A percentile compares a stretch with the other conserved stretches of the same genome.
Conservation (phyloP, 2,797 vertebrate genomes). For the Dallia pectoralis region DNA sequence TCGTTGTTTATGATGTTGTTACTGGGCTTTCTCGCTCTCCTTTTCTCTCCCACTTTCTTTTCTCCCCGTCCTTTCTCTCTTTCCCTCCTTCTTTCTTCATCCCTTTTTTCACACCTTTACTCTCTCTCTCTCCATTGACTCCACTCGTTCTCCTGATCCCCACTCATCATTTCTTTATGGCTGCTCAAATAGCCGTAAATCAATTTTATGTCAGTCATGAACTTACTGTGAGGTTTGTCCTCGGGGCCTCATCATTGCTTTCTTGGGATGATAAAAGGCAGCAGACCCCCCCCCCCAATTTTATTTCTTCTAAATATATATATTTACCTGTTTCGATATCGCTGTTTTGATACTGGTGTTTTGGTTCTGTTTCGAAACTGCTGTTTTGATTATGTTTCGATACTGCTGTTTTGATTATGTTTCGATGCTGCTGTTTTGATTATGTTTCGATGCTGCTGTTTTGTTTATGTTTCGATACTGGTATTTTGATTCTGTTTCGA, state of each 20-base stretch:
- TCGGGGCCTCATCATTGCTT: neutral
- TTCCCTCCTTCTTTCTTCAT: neutral
- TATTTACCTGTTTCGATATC: too few species aligned
- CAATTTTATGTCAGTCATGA: conserved; percentile 6
- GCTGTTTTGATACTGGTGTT: neutral
- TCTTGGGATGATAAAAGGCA: neutral
- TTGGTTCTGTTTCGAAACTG: too few species aligned
- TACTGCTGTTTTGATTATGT: too few species aligned
- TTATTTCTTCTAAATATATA: too few species aligned
- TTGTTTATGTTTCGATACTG: too few species aligned
- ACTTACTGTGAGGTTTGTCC: neutral
- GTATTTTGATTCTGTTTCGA: too few species aligned
- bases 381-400: too few species aligned
- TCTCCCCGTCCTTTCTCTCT: conserved; percentile 16
- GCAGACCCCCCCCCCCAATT: too few species aligned
- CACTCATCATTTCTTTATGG: neutral
- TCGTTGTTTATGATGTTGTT: neutral
- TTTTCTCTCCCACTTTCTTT: neutral
- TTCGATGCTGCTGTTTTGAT: too few species aligned
- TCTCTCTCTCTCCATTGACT: neutral
- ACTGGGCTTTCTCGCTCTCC: neutral
- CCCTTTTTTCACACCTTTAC: too few species aligned
- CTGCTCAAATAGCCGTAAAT: neutral
- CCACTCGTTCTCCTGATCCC: neutral
- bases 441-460: too few species aligned